Percentiles rank a stretch among this genome's conserved stretches.
Evolutionary conservation across 2,113 vertebrate species (phyloP).

Genomic region (Serinus canaria): DNA sequence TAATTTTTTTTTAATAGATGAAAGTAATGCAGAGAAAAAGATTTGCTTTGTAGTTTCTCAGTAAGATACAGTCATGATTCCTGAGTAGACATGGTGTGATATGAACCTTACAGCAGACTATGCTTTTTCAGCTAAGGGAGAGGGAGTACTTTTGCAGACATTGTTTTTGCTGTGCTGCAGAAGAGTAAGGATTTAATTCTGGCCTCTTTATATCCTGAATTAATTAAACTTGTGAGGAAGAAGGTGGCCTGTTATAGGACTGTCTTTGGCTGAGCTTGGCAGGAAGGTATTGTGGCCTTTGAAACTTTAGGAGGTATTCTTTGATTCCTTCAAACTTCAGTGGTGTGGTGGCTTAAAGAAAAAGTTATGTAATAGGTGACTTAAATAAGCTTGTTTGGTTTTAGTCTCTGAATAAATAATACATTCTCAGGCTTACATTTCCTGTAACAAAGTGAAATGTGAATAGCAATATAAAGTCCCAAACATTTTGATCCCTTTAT

Average conservation of each 20-base stretch:
- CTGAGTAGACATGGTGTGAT: background rate
- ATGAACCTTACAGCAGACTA: background rate
- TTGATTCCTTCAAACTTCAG: background rate
- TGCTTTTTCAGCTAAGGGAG: background rate
- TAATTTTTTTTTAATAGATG: background rate
- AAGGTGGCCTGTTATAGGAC: background rate
- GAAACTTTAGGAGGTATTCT: background rate
- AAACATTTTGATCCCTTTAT: conserved; percentile 1
- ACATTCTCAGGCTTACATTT: background rate
- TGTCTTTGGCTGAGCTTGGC: background rate
- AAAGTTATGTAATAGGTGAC: background rate
- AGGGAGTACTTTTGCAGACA: background rate
- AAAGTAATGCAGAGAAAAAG: background rate
- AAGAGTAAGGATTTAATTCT: background rate
- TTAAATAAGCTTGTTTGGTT: conserved; percentile 10
- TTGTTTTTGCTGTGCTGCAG: background rate
- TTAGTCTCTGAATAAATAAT: conserved; percentile 16
- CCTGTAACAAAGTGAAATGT: conserved; percentile 1
- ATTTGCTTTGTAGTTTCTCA: background rate
- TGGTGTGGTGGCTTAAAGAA: background rate
- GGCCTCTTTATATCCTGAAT: background rate
- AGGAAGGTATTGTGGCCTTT: background rate
- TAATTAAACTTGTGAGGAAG: background rate
- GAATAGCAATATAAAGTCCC: background rate
- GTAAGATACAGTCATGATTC: background rate